Evolutionary conservation across 2,888 invertebrate genomes (phyloP), one percentile per base, ranked within the genome.

Genomic region (Heliconius ismenius): DNA sequence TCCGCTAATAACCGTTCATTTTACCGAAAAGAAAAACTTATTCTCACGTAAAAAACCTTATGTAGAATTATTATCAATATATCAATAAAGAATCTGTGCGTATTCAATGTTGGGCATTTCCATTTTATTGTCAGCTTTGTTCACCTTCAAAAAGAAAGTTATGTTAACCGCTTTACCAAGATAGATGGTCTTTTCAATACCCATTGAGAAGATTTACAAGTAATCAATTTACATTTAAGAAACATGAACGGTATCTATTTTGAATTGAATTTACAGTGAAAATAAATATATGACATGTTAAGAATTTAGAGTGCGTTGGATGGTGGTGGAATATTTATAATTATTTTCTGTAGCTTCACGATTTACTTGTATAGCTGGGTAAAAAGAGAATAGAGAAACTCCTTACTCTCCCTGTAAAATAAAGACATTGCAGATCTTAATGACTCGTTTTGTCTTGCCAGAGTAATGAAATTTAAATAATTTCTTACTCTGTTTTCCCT

Each of bases 181-280:
- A 75, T 63, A 58, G 36, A 75, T 69, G 49, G 75, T 24, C 62
- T 70, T 69, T 69, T 75, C 75, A 75, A 76, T 64, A 72, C 60
- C 62, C 49, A 76, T 74, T 63, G 21, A 62, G 67, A 74, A 72
- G 76, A 75, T 79, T 79, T 76, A 76, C 72, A 75, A 70, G 62
- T 73, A 32, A 60, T 54, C 60, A 73, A 79, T 79, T 79, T 77
- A 75, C 77, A 77, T 79, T 77, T 77, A 69, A 75, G 75, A 74
- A 79, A 75, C 68, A 75, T 39, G 36, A 73, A 54, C 43, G 73
- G 58, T 69, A 75, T 75, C 64, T 69, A 79, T 75, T 58, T 43
- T 75, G 60, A 63, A 70, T 60, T 60, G 11, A 63, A 73, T 73
- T 77, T 79, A 79, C 49, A 64, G 49, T 75, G 15, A 63, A 75